Base-by-base conservation (phyloP, 2,113 vertebrate species). In the Numenius arquata region DNA sequence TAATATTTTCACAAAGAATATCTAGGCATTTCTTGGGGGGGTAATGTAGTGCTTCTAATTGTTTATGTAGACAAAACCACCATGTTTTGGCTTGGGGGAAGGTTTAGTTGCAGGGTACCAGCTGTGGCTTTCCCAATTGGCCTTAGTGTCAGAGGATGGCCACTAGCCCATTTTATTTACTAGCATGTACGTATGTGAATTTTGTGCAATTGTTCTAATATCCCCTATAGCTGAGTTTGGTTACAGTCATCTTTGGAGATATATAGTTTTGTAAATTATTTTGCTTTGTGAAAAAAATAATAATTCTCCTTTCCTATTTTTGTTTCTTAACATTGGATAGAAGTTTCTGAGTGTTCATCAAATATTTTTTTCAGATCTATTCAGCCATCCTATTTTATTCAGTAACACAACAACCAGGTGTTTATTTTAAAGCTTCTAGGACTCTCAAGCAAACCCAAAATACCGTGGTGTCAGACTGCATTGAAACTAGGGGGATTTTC, bases 341-440 rank as follows among this genome's bases (percentile, higher is more conserved):
- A 43, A n/a, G 3, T 34, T 75, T 66, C 50, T 47, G 72, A 50
- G 6, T 25, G 29, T 50, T 56, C 34, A 66, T 36, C 23, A 83
- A 86, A 61, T 17, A 34, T 26, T 84, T 2, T 26, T 84, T 77
- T 89, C 66, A 84, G 36, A 23, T 76, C 9, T 32, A 56, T 59
- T 73, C 30, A 85, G 1, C 19, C 20, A 50, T 36, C 14, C 8
- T 77, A 45, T 58, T 77, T 84, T 66, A 47, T 50, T 58, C 65
- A 58, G 8, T n/a, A 59, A 47, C 6, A 41, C 12, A 65, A 22
- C 4, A 52, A 73, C 8, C 0, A 1, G 38, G 3, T 36, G 2
- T 55, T 74, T 86, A 48, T 73, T 88, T 76, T 77, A 59, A 84
- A 45, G 26, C 8, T 56, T 74, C 26, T 23, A 73, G 7, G 29